Evolutionary conservation across 64 coral and sea anemone species (phyloP).

Genomic region (Hydrozoanthus tunicans): DNA sequence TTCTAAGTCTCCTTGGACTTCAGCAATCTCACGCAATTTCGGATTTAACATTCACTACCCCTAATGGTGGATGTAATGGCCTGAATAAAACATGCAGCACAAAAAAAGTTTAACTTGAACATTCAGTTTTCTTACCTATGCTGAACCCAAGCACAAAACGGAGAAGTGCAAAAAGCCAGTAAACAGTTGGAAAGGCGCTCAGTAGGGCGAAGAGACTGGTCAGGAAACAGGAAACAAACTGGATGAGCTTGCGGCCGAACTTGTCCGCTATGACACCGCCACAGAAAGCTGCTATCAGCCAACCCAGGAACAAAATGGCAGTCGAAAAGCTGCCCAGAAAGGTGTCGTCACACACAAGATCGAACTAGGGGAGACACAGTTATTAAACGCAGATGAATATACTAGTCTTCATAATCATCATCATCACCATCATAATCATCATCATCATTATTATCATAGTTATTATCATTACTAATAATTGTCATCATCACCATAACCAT

Average conservation of each 20-base stretch:
- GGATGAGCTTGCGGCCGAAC: conserved; percentile 52
- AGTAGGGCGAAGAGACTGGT: conserved; percentile 40
- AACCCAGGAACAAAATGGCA: conserved; percentile 23
- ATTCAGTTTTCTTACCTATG: not conserved
- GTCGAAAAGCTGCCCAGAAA: not conserved
- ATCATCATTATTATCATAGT: no score
- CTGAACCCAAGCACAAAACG: conserved; percentile 6
- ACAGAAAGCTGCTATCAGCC: not conserved
- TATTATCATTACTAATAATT: no score
- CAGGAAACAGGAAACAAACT: conserved; percentile 7
- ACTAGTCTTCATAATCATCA: no score
- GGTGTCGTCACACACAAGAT: conserved; percentile 53
- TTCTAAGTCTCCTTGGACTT: no score
- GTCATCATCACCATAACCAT: no score
- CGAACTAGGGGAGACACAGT: not conserved
- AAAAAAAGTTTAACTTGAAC: not conserved
- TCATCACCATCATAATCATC: no score
- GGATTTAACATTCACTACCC: no score
- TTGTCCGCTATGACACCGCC: conserved; percentile 24
- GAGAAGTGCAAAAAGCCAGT: conserved; percentile 62
- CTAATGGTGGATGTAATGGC: not conserved
- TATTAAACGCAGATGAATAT: no score
- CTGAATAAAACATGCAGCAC: not conserved
- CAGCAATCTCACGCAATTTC: no score
- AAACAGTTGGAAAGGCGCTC: conserved; percentile 47